Conservation (phyloP, 2,113 vertebrate genomes). For the Thermophis baileyi region DNA sequence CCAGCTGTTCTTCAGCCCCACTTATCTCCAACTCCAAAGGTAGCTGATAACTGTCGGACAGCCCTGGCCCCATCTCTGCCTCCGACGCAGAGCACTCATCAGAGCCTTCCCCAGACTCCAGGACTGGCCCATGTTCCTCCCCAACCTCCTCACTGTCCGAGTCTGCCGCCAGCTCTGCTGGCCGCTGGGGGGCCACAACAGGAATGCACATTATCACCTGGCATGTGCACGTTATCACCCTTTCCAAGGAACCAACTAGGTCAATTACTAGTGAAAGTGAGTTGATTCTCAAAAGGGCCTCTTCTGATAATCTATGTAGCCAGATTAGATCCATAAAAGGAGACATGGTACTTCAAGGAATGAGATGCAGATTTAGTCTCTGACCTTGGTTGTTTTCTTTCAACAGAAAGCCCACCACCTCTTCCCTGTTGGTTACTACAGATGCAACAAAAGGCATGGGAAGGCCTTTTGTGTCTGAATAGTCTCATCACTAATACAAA, state of each 20-base stretch:
- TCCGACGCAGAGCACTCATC: no score
- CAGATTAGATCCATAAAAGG: background rate
- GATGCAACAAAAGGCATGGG: background rate
- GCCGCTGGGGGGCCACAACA: no score
- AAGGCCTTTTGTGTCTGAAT: background rate
- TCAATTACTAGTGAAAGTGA: background rate
- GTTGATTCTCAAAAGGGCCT: background rate
- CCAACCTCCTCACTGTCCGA: no score
- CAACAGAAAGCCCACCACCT: background rate
- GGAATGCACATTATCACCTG: background rate
- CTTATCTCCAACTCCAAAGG: no score
- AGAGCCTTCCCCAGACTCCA: no score
- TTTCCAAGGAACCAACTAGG: background rate
- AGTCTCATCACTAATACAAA: background rate
- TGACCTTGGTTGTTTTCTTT: background rate
- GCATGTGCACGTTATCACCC: no score
- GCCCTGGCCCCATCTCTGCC: no score
- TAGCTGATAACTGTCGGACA: no score
- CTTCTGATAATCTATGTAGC: background rate
- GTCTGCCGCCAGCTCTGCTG: no score
- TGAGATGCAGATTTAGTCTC: background rate
- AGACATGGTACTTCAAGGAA: background rate
- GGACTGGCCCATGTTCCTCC: no score
- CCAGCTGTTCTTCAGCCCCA: no score
- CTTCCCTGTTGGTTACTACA: background rate